Conservation (phyloP, 2,113 vertebrate genomes). For the Phalacrocorax aristotelis region DNA sequence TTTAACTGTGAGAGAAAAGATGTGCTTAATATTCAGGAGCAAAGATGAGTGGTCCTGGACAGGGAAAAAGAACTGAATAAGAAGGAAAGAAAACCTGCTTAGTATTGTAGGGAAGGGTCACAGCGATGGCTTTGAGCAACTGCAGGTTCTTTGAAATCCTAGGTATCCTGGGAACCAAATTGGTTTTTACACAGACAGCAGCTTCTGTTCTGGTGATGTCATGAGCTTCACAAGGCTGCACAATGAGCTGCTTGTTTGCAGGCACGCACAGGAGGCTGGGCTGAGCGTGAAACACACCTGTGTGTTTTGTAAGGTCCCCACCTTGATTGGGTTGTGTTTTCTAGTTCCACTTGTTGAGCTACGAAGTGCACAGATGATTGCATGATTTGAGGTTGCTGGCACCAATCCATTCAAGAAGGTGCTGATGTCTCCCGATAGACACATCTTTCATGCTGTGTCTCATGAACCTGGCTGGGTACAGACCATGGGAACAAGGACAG, state of each 20-base stretch:
- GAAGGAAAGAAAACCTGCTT: conserved; percentile 18
- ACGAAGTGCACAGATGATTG: fast-evolving
- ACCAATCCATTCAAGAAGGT: neutral
- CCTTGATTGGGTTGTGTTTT: neutral
- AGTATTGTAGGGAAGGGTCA: conserved; percentile 23
- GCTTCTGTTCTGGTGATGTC: conserved; percentile 55
- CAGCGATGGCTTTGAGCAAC: neutral
- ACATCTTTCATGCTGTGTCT: neutral
- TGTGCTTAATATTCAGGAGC: conserved; percentile 54
- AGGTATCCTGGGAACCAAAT: conserved; percentile 60
- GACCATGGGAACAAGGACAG: neutral
- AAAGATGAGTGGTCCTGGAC: conserved; percentile 18
- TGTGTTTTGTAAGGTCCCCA: neutral
- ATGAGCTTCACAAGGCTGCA: conserved; percentile 12
- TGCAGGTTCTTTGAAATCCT: conserved; percentile 22
- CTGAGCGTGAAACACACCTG: conserved; percentile 11
- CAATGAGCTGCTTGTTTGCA: conserved; percentile 54
- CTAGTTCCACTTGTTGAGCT: neutral
- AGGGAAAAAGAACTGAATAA: conserved; percentile 4
- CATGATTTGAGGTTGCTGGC: neutral
- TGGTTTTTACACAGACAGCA: neutral
- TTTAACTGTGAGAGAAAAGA: conserved; percentile 31
- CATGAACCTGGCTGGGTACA: neutral
- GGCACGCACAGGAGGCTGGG: neutral
- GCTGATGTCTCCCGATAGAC: neutral